Percentiles rank a stretch among this genome's conserved stretches.
These are phyloP conservation scores for Sternarchorhynchus goeldii DNA, from an alignment of 2,797 vertebrate genomes.

Conservation along the genomic window DNA sequence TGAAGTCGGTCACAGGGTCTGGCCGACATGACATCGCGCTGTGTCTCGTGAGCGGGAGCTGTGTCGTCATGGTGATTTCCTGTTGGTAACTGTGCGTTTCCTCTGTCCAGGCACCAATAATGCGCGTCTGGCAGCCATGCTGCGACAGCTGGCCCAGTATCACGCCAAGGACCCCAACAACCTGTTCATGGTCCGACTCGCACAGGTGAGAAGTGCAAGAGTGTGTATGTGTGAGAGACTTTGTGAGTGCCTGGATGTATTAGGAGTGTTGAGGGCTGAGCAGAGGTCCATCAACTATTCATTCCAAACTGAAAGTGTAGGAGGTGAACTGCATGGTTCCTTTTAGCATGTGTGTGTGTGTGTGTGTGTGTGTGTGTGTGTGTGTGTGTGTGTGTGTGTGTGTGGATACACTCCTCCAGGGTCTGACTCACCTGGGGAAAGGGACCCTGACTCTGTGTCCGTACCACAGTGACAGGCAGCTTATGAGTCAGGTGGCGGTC, in stretches of 20 bases:
- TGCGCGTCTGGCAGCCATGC: conserved; percentile 93
- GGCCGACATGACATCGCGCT: not conserved
- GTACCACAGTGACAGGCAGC: conserved; percentile 97
- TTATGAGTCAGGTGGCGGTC: conserved; percentile 98
- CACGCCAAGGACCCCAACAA: conserved; percentile 99
- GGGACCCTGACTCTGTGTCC: conserved; percentile 96
- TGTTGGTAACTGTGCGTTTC: not conserved
- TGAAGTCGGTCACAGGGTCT: no score
- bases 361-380: not conserved
- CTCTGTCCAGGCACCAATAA: conserved; percentile 90
- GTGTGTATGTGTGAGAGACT: not conserved
- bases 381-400: conserved; percentile 12
- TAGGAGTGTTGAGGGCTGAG: no score
- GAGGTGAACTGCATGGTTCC: no score
- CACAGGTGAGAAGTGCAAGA: conserved; percentile 81
- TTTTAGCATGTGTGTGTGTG: not conserved
- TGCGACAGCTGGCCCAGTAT: conserved; percentile 95
- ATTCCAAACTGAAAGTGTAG: no score
- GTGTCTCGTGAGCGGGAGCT: not conserved
- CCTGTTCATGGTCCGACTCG: conserved; percentile 98
- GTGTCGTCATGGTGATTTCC: not conserved
- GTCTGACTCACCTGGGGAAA: conserved; percentile 97
- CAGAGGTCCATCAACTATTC: no score
- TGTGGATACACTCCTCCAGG: conserved; percentile 72
- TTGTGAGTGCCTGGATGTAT: no score